These are phyloP conservation scores for Eclectus roratus DNA, from an alignment of 2,113 vertebrate genomes.

Conservation along the genomic window DNA sequence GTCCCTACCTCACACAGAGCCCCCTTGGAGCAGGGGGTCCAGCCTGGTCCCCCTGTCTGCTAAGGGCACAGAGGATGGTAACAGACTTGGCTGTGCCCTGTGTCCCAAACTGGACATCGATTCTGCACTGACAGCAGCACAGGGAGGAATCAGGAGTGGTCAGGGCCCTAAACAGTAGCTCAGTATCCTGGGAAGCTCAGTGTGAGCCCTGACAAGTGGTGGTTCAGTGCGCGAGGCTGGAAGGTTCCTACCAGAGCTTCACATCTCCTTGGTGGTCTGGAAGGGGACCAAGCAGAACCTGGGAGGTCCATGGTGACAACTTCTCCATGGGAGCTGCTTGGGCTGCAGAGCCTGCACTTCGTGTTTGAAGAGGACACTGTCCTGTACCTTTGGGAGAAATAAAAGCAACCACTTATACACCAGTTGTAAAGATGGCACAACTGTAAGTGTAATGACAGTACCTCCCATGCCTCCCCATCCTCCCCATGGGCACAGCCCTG, in stretches of 20 bases:
- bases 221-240: fast-evolving
- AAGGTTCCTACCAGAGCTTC: neutral
- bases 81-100: neutral
- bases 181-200: fast-evolving
- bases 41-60: neutral
- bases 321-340: neutral
- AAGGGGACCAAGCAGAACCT: neutral
- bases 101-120: neutral
- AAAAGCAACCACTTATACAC: neutral
- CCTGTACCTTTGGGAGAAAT: neutral
- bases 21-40: neutral
- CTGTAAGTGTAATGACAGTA: neutral
- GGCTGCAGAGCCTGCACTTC: neutral
- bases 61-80: neutral
- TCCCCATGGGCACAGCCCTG: neutral
- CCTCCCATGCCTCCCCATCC: neutral
- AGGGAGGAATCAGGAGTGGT: neutral
- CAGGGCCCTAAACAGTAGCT: neutral
- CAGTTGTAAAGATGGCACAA: neutral
- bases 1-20: fast-evolving
- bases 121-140: neutral
- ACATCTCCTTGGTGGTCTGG: neutral
- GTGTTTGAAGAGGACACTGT: fast-evolving
- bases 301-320: neutral
- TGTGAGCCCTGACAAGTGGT: fast-evolving